Evolutionary conservation across 1,140 invertebrate genomes (phyloP).

Genomic region (Calephelis nemesis): DNA sequence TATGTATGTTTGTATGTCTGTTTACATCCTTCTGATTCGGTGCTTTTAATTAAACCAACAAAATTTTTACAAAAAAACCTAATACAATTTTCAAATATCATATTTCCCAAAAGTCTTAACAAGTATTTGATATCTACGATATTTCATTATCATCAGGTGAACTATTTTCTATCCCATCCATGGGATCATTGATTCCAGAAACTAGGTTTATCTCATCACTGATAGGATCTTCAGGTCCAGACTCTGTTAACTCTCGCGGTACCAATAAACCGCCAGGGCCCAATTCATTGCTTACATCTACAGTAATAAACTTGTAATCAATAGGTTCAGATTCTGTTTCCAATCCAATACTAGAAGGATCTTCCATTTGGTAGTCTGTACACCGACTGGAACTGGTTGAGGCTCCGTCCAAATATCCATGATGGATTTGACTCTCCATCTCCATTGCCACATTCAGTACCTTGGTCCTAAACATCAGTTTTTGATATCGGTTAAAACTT

Average conservation of each 20-base stretch:
- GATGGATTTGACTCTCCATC: constrained; percentile 23
- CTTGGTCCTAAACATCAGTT: constrained; percentile 25
- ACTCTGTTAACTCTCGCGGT: background rate
- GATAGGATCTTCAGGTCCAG: too few relatives aligned
- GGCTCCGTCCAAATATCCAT: constrained; percentile 3
- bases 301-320: background rate
- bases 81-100: too few relatives aligned
- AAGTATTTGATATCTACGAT: background rate
- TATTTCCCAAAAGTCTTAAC: too few relatives aligned
- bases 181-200: background rate
- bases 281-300: background rate
- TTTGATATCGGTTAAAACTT: constrained; percentile 24
- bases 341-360: background rate
- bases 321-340: background rate
- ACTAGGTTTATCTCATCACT: background rate
- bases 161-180: background rate
- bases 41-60: too few relatives aligned
- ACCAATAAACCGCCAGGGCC: background rate
- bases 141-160: background rate
- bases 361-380: constrained; percentile 8
- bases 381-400: constrained; percentile 19
- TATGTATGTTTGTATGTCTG: too few relatives aligned
- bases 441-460: constrained; percentile 27
- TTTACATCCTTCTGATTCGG: too few relatives aligned
- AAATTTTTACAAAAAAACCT: too few relatives aligned